Conservation (phyloP, 2,113 vertebrate genomes). For the Lepisosteus oculatus region DNA sequence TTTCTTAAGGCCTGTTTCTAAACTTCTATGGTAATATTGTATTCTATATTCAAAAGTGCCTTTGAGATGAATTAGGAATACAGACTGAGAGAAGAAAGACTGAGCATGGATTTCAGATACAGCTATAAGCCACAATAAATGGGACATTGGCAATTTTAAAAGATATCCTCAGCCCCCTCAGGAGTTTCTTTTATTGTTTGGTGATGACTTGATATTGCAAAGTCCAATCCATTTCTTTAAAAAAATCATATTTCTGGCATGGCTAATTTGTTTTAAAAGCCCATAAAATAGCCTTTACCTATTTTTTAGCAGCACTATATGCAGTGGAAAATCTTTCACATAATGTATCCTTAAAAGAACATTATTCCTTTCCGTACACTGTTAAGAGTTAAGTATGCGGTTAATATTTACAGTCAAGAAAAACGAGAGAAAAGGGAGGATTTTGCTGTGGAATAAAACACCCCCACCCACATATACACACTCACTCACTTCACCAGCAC, state of each 20-base stretch:
- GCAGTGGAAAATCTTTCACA: constrained; percentile 70
- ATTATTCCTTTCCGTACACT: constrained; percentile 67
- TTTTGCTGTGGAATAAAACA: constrained; percentile 69
- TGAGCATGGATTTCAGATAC: constrained; percentile 61
- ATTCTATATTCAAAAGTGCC: constrained; percentile 63
- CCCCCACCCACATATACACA: constrained; percentile 69
- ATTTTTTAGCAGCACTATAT: constrained; percentile 59
- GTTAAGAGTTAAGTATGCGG: constrained; percentile 72
- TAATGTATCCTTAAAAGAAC: constrained; percentile 78
- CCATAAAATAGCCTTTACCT: constrained; percentile 74
- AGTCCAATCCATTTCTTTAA: constrained; percentile 53
- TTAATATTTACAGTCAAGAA: constrained; percentile 71
- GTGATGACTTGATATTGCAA: constrained; percentile 62
- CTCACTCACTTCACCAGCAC: constrained; percentile 58
- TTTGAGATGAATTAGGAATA: constrained; percentile 65
- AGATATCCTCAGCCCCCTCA: constrained; percentile 46
- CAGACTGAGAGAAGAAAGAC: constrained; percentile 64
- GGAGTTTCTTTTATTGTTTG: constrained; percentile 55
- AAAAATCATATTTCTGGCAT: constrained; percentile 40
- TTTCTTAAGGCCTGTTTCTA: constrained; percentile 55
- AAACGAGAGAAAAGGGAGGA: constrained; percentile 56
- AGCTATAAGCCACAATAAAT: constrained; percentile 45
- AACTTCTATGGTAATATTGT: constrained; percentile 59
- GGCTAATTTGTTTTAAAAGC: constrained; percentile 68
- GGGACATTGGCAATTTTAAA: constrained; percentile 50